These are phyloP conservation scores for Mesitornis unicolor DNA, from an alignment of 2,113 vertebrate genomes.

Conservation along the genomic window DNA sequence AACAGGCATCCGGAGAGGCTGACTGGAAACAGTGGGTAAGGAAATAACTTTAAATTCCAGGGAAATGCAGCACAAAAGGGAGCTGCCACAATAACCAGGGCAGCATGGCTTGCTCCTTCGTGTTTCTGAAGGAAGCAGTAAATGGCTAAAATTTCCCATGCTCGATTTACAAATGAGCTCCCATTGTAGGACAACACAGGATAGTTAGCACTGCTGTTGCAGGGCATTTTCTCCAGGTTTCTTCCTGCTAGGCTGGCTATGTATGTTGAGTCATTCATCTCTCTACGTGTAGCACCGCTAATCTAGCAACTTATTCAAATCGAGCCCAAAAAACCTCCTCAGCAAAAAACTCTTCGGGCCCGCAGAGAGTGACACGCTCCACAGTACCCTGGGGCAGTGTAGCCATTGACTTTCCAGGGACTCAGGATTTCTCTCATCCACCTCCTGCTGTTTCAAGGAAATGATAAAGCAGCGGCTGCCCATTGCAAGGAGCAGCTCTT, in stretches of 20 bases:
- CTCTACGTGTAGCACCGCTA: background rate
- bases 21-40: constrained; percentile 19
- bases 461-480: rapidly evolving
- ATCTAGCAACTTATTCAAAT: background rate
- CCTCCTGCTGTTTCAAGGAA: background rate
- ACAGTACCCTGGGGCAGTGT: background rate
- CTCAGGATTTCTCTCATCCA: background rate
- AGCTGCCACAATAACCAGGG: constrained; percentile 14
- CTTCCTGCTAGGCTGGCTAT: background rate
- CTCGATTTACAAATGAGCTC: background rate
- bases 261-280: background rate
- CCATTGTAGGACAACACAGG: background rate
- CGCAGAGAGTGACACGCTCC: background rate
- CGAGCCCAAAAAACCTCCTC: background rate
- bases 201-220: background rate
- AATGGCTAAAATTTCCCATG: background rate
- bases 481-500: background rate
- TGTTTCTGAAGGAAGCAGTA: background rate
- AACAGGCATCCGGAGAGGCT: constrained; percentile 21
- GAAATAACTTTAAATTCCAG: constrained; percentile 41
- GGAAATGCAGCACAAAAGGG: constrained; percentile 34
- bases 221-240: background rate
- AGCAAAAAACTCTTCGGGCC: rapidly evolving
- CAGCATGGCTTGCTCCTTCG: background rate
- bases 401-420: background rate